These are phyloP conservation scores for Lottia scabra DNA, from an alignment of 2,888 invertebrate species.

Conservation along the genomic window DNA sequence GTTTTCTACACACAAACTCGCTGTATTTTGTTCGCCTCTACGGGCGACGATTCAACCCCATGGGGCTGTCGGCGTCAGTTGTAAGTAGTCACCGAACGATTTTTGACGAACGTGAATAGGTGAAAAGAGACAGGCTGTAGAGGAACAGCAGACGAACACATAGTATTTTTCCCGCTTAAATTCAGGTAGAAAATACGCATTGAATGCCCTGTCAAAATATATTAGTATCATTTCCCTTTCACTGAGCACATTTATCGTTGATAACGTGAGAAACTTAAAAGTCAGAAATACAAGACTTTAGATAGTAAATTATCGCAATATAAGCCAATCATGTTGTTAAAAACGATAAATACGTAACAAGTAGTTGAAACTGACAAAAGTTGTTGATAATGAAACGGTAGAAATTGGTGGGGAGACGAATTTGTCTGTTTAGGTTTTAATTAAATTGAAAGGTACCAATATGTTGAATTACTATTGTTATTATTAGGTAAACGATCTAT, in stretches of 20 bases:
- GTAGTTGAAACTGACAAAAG: not conserved
- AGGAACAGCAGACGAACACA: not conserved
- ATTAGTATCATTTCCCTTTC: not conserved
- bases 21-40: slow-evolving; percentile 6
- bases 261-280: slow-evolving; percentile 4
- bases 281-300: not conserved
- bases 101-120: slow-evolving; percentile 1
- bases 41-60: slow-evolving; percentile 7
- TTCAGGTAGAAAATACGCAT: slow-evolving; percentile 1
- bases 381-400: no score
- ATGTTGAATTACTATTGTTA: no score
- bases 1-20: not conserved
- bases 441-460: no score
- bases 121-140: slow-evolving; percentile 1
- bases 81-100: slow-evolving; percentile 2
- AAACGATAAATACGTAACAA: not conserved
- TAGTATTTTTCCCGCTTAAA: not conserved
- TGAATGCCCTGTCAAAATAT: slow-evolving; percentile 3
- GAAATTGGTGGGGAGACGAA: no score
- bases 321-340: not conserved
- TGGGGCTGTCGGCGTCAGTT: not conserved
- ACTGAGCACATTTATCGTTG: not conserved
- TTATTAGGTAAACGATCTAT: no score
- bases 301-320: not conserved
- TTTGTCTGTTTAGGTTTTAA: no score